Base-by-base conservation (phyloP, 1,140 invertebrate genomes). In the Potamilus streckersoni region DNA sequence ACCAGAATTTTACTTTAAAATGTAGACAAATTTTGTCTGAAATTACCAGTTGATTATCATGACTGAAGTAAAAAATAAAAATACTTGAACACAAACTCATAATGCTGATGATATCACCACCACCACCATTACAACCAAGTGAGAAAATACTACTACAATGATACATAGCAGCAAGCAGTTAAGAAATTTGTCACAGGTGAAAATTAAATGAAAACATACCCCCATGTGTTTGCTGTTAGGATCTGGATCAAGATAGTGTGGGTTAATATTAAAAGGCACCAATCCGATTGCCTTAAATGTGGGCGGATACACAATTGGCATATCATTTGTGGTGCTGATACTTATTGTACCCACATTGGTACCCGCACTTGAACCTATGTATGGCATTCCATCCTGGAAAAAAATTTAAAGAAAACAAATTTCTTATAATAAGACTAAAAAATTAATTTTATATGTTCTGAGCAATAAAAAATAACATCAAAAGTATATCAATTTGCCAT, bases 181-280 rank as follows among this genome's bases (percentile, higher is more conserved):
- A 2, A 38, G 38, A 38, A 38, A 38, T 38, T 38, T 38, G 38
- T 38, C 38, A 38, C 4, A 38, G 38, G 38, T 38, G 38, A 3
- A 8, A 38, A 16, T n/a, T 20, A 17, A 8, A 66, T 13, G 0
- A 5, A 4, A 64, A 59, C 76, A 49, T 80, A 82, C 81, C 55
- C 94, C 94, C 90, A 93, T 94, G 87, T 95, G 94, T 74, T 88
- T 93, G 74, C 91, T 92, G 82, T 88, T 91, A 19, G 90, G 82
- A 81, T 93, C 90, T 61, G 92, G 85, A 70, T 96, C 95, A 79
- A 94, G 86, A 86, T 95, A 96, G 88, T 96, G 95, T 58, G 95
- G 94, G 89, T 96, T 96, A 62, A 96, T 95, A 87, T 96, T 96
- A 86, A 96, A 96, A 6, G 94, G 94, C 6, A 96, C 92, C 19